Evolutionary conservation across 1,140 invertebrate genomes (phyloP).

Genomic region (Hesperophylax magnus): DNA sequence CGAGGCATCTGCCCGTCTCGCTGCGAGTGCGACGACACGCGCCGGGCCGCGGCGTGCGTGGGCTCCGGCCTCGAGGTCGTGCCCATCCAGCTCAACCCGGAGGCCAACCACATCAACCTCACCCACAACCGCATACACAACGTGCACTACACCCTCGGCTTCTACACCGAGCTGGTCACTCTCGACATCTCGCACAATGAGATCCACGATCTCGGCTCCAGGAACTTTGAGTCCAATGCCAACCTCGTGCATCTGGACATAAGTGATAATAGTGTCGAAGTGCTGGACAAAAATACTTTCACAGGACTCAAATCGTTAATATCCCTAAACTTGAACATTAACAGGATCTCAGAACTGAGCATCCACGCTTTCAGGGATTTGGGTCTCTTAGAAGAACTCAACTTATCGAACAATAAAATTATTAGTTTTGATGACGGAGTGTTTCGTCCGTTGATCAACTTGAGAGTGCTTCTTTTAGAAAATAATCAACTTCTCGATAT

Average conservation of each 20-base stretch:
- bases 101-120: conserved; percentile 82
- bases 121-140: conserved; percentile 81
- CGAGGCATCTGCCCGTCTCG: conserved; percentile 82
- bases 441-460: conserved; percentile 78
- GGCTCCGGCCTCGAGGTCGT: conserved; percentile 85
- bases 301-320: conserved; percentile 79
- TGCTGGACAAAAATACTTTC: conserved; percentile 81
- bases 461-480: conserved; percentile 79
- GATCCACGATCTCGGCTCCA: conserved; percentile 81
- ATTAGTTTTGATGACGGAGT: conserved; percentile 79
- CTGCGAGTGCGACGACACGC: conserved; percentile 86
- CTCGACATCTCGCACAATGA: conserved; percentile 87
- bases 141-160: conserved; percentile 80
- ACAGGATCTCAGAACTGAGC: conserved; percentile 82
- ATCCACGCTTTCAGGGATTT: conserved; percentile 81
- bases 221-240: conserved; percentile 84
- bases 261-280: conserved; percentile 80
- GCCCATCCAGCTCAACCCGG: conserved; percentile 90
- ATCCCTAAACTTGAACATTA: conserved; percentile 81
- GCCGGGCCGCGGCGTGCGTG: conserved; percentile 80
- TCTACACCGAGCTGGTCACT: conserved; percentile 84
- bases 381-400: conserved; percentile 78
- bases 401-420: conserved; percentile 83
- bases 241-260: conserved; percentile 81
- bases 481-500: conserved; percentile 85